Conservation (phyloP, 2,113 vertebrate genomes). For the Chionis minor region DNA sequence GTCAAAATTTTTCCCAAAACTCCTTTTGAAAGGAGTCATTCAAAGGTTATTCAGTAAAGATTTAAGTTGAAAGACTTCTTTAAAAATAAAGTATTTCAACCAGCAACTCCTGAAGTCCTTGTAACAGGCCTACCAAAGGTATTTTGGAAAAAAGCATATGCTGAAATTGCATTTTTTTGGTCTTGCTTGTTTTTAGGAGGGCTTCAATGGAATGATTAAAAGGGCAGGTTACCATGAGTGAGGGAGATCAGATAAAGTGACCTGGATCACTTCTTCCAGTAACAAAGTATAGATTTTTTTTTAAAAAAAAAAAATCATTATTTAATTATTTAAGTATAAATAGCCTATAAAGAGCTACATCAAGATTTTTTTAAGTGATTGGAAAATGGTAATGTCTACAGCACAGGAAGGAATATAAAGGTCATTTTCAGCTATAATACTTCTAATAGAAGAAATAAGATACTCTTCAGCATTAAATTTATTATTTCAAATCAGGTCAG, state of each 20-base stretch:
- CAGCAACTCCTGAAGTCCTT: background rate
- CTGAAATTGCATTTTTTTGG: accelerated
- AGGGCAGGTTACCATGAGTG: background rate
- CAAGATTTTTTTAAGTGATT: background rate
- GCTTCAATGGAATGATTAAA: background rate
- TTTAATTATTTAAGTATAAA: background rate
- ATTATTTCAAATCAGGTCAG: background rate
- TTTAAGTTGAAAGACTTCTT: background rate
- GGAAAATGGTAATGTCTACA: background rate
- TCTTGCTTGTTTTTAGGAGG: background rate
- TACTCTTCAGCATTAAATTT: background rate
- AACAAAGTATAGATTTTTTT: background rate
- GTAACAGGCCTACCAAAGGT: background rate
- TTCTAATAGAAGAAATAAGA: background rate
- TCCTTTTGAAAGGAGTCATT: background rate
- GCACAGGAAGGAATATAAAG: background rate
- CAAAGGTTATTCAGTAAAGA: background rate
- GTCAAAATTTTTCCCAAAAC: background rate
- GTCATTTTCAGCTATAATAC: background rate
- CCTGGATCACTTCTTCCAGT: background rate
- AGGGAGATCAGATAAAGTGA: background rate
- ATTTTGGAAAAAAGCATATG: background rate
- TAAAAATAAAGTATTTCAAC: background rate
- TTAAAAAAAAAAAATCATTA: background rate
- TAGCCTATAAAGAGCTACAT: background rate